phyloP scores from a whole-genome alignment of 2,888 invertebrate genomes.

The Chesias legatella region DNA sequence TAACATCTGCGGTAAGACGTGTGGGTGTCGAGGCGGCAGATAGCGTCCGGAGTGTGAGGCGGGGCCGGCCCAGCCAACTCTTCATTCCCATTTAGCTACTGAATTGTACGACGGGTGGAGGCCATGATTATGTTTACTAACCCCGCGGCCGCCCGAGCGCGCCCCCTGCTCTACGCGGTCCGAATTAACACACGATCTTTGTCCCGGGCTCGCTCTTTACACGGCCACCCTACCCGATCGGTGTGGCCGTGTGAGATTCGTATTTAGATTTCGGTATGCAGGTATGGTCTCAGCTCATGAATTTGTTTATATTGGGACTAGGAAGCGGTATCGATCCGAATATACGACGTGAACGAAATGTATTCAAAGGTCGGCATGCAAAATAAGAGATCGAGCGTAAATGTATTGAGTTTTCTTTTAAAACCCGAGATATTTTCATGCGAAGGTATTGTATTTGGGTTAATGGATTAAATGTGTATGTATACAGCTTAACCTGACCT shows the following conservation, averaged over 20 bases:
- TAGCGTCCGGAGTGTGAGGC: slow-evolving; percentile 48
- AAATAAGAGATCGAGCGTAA: slow-evolving; percentile 13
- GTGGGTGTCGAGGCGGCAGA: slow-evolving; percentile 58
- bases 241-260: slow-evolving; percentile 43
- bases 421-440: background rate
- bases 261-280: slow-evolving; percentile 31
- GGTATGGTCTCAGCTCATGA: slow-evolving; percentile 25
- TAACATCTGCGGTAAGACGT: slow-evolving; percentile 57
- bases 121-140: slow-evolving; percentile 76
- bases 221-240: slow-evolving; percentile 37
- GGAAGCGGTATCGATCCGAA: slow-evolving; percentile 24
- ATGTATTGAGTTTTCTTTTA: slow-evolving; percentile 6
- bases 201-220: slow-evolving; percentile 53
- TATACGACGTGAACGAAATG: slow-evolving; percentile 19
- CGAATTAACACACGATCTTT: slow-evolving; percentile 76
- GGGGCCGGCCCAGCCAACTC: slow-evolving; percentile 58
- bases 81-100: slow-evolving; percentile 77
- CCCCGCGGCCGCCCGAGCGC: slow-evolving; percentile 61
- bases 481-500: slow-evolving; percentile 32
- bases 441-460: background rate
- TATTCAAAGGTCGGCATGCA: slow-evolving; percentile 8
- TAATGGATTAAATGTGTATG: slow-evolving; percentile 4
- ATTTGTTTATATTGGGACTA: slow-evolving; percentile 26
- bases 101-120: slow-evolving; percentile 73
- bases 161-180: slow-evolving; percentile 63